Evolutionary conservation across 2,113 vertebrate species (phyloP).

Genomic region (Candoia aspera): DNA sequence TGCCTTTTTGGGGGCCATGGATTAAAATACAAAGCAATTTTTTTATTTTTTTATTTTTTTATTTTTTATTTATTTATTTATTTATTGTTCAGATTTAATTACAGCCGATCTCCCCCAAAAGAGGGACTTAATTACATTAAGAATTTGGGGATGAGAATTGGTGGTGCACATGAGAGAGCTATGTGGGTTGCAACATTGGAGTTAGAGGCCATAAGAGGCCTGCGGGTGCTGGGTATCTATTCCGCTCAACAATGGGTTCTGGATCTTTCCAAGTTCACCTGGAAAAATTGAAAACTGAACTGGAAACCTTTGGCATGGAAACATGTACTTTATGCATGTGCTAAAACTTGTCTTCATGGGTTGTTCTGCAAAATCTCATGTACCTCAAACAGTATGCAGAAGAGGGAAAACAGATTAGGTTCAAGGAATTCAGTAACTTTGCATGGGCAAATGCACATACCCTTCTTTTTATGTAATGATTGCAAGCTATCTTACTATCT

Average conservation of each 20-base stretch:
- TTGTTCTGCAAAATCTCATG: background rate
- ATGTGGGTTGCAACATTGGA: background rate
- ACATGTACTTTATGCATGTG: background rate
- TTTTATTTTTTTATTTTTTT: too few relatives aligned
- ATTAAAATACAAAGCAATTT: background rate
- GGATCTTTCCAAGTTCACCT: background rate
- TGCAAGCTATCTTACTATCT: background rate
- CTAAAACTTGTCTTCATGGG: background rate
- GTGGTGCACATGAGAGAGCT: background rate
- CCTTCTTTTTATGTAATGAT: background rate
- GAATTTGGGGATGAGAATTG: background rate
- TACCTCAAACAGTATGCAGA: background rate
- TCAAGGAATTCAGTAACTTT: background rate
- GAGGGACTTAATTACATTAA: too few relatives aligned
- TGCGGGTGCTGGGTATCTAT: background rate
- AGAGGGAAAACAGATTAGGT: conserved; percentile 8
- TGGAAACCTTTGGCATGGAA: background rate
- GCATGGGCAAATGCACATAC: background rate
- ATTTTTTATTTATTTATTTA: too few relatives aligned
- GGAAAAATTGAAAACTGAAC: background rate
- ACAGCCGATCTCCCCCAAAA: too few relatives aligned
- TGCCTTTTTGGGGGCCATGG: background rate
- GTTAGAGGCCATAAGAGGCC: background rate
- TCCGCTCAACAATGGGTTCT: background rate
- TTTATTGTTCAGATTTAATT: too few relatives aligned